Percentiles rank a stretch among this genome's conserved stretches.
phyloP scores from a whole-genome alignment of 2,797 vertebrate species.

The Sebastes wilsoni region DNA sequence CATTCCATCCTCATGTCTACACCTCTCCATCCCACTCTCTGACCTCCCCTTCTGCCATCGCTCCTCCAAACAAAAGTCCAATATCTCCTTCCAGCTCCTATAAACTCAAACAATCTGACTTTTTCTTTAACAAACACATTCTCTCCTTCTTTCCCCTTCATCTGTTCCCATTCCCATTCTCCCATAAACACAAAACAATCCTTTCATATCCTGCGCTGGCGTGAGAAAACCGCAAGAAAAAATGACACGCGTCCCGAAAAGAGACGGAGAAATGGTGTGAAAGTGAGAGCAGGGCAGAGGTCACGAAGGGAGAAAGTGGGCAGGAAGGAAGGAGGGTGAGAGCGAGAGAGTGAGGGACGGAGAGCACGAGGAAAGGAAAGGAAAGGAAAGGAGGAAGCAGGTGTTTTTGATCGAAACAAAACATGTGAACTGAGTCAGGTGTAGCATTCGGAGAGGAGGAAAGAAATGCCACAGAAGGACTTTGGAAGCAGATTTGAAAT shows the following conservation, averaged over 20 bases:
- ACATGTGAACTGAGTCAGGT: slow-evolving; percentile 57
- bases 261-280: slow-evolving; percentile 58
- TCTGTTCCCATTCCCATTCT: slow-evolving; percentile 36
- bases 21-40: neutral
- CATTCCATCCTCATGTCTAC: neutral
- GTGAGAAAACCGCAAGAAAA: slow-evolving; percentile 72
- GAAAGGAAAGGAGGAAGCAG: slow-evolving; percentile 70
- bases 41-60: neutral
- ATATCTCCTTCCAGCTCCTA: neutral
- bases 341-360: slow-evolving; percentile 33
- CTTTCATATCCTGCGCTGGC: slow-evolving; percentile 67
- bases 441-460: slow-evolving; percentile 14
- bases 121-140: neutral
- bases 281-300: slow-evolving; percentile 63
- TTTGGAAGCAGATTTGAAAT: slow-evolving; percentile 50
- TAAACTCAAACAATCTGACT: slow-evolving; percentile 15
- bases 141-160: neutral
- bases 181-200: slow-evolving; percentile 65
- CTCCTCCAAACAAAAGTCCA: neutral
- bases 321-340: slow-evolving; percentile 65
- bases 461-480: slow-evolving; percentile 35
- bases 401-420: slow-evolving; percentile 61
- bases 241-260: slow-evolving; percentile 60
- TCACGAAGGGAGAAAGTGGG: slow-evolving; percentile 55
- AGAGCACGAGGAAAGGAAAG: slow-evolving; percentile 34